phyloP scores from a whole-genome alignment of 2,113 vertebrate genomes.

The Trematocara marginatum region DNA sequence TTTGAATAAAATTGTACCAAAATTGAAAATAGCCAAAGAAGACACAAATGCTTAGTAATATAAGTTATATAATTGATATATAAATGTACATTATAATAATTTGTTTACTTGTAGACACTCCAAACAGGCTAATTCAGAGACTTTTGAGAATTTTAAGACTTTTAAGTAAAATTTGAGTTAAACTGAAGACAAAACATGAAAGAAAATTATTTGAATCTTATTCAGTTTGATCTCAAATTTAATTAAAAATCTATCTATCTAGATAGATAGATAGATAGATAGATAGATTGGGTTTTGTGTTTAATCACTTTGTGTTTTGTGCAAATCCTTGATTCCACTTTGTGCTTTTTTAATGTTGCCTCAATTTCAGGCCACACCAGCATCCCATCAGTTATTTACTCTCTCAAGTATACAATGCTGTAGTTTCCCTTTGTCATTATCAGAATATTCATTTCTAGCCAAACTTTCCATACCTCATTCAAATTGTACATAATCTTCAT shows the following conservation, averaged over 20 bases:
- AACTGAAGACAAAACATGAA: not conserved
- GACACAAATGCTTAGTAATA: not conserved
- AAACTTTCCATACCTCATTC: not conserved
- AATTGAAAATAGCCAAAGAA: not conserved
- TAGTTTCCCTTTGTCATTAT: too few species aligned
- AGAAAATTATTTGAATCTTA: not conserved
- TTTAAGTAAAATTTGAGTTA: not conserved
- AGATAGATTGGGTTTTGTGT: not conserved
- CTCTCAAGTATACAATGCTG: not conserved
- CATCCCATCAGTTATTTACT: not conserved
- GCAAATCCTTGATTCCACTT: not conserved
- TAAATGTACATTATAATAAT: not conserved
- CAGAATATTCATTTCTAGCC: not conserved
- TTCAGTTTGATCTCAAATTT: not conserved
- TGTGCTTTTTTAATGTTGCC: not conserved
- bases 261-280: too few species aligned
- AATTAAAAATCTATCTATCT: not conserved
- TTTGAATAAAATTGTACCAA: not conserved
- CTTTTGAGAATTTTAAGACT: not conserved
- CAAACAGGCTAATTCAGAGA: not conserved
- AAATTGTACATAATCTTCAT: not conserved
- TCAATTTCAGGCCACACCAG: not conserved
- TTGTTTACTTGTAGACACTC: not conserved
- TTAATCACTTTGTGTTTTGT: not conserved
- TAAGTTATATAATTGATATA: not conserved